phyloP scores from a whole-genome alignment of 2,113 vertebrate genomes.

The Erythrocercus mccallii region DNA sequence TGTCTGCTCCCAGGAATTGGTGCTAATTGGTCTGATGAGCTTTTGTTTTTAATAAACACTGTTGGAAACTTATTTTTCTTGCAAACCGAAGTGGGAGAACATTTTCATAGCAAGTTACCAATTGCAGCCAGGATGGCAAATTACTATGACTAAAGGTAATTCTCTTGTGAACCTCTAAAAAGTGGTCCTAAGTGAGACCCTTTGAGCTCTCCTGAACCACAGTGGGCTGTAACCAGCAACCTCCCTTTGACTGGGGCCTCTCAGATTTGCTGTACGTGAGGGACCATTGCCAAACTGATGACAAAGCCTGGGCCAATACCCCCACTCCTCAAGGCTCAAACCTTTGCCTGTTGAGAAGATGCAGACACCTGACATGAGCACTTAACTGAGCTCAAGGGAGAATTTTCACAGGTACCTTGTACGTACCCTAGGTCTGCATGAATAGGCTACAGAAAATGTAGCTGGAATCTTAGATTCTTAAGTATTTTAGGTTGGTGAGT shows the following conservation, averaged over 20 bases:
- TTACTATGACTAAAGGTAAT: background rate
- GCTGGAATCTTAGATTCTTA: background rate
- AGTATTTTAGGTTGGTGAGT: background rate
- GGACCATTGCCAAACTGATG: background rate
- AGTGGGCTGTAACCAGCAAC: background rate
- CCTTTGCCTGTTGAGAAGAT: background rate
- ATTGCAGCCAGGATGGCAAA: background rate
- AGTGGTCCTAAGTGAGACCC: background rate
- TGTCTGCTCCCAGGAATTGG: background rate
- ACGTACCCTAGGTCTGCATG: background rate
- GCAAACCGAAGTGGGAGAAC: background rate
- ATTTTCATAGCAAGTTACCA: background rate
- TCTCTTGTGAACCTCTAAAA: background rate
- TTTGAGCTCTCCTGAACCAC: background rate
- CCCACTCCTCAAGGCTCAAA: rapidly evolving
- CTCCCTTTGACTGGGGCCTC: background rate
- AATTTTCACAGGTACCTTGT: background rate
- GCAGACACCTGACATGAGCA: background rate
- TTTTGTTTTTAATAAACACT: background rate
- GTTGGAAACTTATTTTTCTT: background rate
- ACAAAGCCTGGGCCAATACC: background rate
- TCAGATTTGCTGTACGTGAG: background rate
- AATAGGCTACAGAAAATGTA: background rate
- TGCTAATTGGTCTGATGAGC: background rate
- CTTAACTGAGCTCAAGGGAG: background rate